These are phyloP conservation scores for Elysia crispata DNA, from an alignment of 2,888 invertebrate genomes.

Conservation along the genomic window DNA sequence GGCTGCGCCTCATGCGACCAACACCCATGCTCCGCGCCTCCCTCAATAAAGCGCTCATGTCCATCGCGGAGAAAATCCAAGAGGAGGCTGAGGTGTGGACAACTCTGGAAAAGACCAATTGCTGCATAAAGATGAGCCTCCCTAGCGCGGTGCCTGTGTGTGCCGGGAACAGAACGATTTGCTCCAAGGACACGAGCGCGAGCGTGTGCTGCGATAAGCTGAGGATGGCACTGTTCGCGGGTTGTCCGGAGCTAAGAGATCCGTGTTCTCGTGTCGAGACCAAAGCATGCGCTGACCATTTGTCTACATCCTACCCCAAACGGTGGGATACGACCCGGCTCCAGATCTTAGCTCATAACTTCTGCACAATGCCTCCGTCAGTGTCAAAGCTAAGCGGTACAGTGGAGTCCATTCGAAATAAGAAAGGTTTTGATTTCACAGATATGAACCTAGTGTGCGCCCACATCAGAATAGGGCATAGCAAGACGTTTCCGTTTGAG, in stretches of 20 bases:
- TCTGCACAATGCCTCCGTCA: too few relatives aligned
- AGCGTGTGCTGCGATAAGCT: too few relatives aligned
- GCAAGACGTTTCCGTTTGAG: conserved; percentile 42
- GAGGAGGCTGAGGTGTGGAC: conserved; percentile 14
- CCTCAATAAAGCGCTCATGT: conserved; percentile 35
- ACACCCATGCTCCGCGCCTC: conserved; percentile 35
- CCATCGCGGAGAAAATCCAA: conserved; percentile 16
- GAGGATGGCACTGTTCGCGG: too few relatives aligned
- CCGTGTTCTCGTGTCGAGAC: too few relatives aligned
- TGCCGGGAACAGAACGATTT: too few relatives aligned
- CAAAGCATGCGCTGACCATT: too few relatives aligned
- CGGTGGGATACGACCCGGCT: too few relatives aligned
- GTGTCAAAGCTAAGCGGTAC: not conserved
- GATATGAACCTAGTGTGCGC: conserved; percentile 46
- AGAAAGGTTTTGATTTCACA: conserved; percentile 23
- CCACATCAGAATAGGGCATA: conserved; percentile 49
- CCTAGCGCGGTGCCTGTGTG: not conserved
- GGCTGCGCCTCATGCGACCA: conserved; percentile 51
- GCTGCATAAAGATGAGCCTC: not conserved
- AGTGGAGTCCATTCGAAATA: not conserved
- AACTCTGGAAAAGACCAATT: not conserved
- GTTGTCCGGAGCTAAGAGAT: too few relatives aligned
- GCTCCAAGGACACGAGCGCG: too few relatives aligned
- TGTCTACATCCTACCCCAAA: too few relatives aligned
- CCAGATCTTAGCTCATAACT: too few relatives aligned